Percentiles rank a stretch among this genome's conserved stretches.
These are phyloP conservation scores for Passer montanus DNA, from an alignment of 2,113 vertebrate genomes.

Conservation along the genomic window DNA sequence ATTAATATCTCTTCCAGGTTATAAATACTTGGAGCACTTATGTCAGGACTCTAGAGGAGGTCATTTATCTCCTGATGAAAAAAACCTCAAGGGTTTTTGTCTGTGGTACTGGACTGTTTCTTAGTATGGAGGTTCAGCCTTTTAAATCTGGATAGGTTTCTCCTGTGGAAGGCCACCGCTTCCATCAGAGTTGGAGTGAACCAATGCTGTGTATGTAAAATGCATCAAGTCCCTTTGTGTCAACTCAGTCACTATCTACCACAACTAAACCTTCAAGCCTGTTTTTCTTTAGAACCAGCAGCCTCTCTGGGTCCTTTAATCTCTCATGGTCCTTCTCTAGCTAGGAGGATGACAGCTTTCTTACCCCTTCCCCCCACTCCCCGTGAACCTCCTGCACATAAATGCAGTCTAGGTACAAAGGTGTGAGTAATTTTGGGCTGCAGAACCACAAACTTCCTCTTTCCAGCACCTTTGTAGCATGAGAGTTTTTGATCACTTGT, in stretches of 20 bases:
- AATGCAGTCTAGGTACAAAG: neutral
- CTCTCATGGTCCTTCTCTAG: neutral
- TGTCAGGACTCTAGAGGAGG: neutral
- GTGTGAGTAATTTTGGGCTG: neutral
- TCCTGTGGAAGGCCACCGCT: neutral
- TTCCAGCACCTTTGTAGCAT: neutral
- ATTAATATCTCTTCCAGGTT: neutral
- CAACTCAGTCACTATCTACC: neutral
- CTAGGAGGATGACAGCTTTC: neutral
- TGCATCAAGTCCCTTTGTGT: neutral
- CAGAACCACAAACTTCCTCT: neutral
- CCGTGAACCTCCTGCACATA: neutral
- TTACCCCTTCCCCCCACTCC: neutral
- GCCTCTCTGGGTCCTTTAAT: neutral
- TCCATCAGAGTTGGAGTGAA: neutral
- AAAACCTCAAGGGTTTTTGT: neutral
- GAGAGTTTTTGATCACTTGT: neutral
- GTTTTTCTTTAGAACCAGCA: neutral
- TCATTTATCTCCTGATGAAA: neutral
- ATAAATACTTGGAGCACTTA: neutral
- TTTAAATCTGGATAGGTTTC: neutral
- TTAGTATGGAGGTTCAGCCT: neutral
- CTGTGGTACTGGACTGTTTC: neutral
- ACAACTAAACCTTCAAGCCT: neutral
- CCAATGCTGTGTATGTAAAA: neutral